Evolutionary conservation across 2,888 invertebrate genomes (phyloP).

Genomic region (Aphidius colemani): DNA sequence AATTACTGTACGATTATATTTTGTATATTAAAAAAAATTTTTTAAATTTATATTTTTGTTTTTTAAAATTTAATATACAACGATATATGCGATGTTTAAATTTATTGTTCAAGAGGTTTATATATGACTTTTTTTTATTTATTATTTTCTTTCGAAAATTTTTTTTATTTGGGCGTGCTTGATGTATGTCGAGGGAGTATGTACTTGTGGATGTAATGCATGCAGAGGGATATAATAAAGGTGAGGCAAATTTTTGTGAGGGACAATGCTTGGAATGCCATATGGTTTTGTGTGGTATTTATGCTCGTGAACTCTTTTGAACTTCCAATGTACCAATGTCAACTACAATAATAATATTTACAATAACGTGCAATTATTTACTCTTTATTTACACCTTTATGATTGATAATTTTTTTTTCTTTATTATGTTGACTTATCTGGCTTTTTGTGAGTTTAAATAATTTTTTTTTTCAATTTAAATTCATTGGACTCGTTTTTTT

Average conservation of each 20-base stretch:
- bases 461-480: not conserved
- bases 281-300: slow-evolving; percentile 40
- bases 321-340: slow-evolving; percentile 46
- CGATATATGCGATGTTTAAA: no score
- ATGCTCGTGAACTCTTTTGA: slow-evolving; percentile 49
- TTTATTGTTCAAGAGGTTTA: not conserved
- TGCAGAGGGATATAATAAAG: slow-evolving; percentile 4
- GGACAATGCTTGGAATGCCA: slow-evolving; percentile 26
- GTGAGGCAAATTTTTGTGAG: slow-evolving; percentile 23
- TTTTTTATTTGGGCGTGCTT: no score
- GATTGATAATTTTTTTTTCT: not conserved
- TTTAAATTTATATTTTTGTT: no score
- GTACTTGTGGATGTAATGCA: not conserved
- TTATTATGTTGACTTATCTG: not conserved
- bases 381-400: slow-evolving; percentile 17
- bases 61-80: no score
- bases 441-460: not conserved
- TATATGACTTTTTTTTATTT: not conserved
- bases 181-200: no score
- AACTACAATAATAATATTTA: not conserved
- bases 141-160: not conserved
- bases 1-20: no score
- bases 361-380: slow-evolving; percentile 12
- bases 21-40: no score
- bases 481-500: not conserved